These are phyloP conservation scores for Frieseomelitta varia DNA, from an alignment of 1,140 invertebrate genomes.

Conservation along the genomic window DNA sequence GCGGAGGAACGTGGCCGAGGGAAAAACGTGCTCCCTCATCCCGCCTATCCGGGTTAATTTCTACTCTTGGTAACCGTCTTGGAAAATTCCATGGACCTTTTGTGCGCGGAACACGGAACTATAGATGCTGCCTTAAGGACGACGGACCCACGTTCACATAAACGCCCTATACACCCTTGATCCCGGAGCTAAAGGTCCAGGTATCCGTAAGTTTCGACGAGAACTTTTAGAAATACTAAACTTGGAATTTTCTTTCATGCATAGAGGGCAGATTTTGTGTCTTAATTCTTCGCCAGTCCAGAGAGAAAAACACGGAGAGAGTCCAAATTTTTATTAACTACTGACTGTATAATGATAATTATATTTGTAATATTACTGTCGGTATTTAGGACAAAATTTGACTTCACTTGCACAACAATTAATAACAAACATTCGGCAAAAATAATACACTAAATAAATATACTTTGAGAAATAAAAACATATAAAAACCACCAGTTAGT, in stretches of 20 bases:
- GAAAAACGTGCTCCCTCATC: background rate
- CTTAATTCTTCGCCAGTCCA: no score
- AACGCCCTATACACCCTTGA: background rate
- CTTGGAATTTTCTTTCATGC: background rate
- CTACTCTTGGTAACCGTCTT: constrained; percentile 10
- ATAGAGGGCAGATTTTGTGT: no score
- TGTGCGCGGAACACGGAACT: background rate
- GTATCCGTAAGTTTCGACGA: background rate
- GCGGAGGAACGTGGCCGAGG: background rate
- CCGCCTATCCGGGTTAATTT: constrained; percentile 23
- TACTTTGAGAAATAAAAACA: no score
- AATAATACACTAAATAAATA: no score
- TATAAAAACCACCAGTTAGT: no score
- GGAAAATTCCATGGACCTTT: constrained; percentile 55
- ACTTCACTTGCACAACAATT: no score
- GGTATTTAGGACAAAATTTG: no score
- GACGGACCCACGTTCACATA: background rate
- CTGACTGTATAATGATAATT: no score
- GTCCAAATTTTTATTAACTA: no score
- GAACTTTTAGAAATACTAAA: background rate
- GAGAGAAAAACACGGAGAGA: no score
- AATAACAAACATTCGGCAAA: no score
- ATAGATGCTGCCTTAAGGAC: background rate
- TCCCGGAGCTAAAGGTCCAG: background rate
- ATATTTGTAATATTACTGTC: no score